Base-by-base conservation (phyloP, 2,113 vertebrate species). In the Sinosuthora webbiana region DNA sequence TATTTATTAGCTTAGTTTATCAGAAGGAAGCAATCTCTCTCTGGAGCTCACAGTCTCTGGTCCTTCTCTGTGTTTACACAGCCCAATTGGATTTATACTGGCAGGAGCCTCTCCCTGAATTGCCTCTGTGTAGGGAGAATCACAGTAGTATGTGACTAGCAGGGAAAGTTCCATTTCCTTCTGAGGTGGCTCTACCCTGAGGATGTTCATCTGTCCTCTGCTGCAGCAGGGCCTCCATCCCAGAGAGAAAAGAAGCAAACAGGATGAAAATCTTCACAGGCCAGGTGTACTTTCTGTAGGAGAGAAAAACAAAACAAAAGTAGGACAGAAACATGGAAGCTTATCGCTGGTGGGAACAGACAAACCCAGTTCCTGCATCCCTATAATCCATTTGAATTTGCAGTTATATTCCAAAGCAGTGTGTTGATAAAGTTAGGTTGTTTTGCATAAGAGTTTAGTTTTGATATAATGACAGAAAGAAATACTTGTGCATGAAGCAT, bases 401-500 rank as follows among this genome's bases (percentile, higher is more conserved):
- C 35, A 55, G 8, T 55, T 68, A 7, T 19, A 31, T 33, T 59
- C 16, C 15, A 42, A 63, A 87, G 21, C 8, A 59, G 4, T 10
- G 22, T 20, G 22, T 31, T 76, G 57, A 44, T 41, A 15, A 47
- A 76, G 13, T 44, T 27, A 39, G 0, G 7, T 45, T 23, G 17
- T 25, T 62, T 67, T 69, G 13, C 7, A 15, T 49, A 21, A 44
- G 13, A 56, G 19, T 41, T 79, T 64, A 24, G 3, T 62, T 75
- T 53, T 68, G 7, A 20, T 77, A 33, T 20, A n/a, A 44, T 49
- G 57, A 10, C 6, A 31, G 23, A 63, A 69, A 63, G 2, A 69
- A 84, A 79, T 44, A 19, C 3, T 75, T 2, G 1, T 30, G n/a
- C n/a, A n/a, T n/a, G n/a, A n/a, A 53, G 13, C 1, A 0, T 52